Conservation (phyloP, 1,140 invertebrate genomes). For the Halictus rubicundus region DNA sequence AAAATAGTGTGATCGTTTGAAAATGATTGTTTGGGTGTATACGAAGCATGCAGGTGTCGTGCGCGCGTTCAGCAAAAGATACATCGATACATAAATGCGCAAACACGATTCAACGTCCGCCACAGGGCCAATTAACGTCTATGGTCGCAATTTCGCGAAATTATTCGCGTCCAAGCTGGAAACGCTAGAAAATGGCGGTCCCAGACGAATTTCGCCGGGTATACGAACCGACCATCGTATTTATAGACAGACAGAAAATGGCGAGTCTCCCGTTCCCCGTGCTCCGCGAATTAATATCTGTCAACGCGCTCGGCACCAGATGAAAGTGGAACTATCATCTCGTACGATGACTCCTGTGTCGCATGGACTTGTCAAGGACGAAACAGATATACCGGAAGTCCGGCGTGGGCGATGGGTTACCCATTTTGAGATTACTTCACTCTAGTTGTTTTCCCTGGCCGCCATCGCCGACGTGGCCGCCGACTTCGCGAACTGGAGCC, state of each 20-base stretch:
- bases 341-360: conserved; percentile 12
- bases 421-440: conserved; percentile 1
- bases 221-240: conserved; percentile 30
- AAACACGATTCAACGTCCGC: too few species aligned
- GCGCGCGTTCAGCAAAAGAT: too few species aligned
- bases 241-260: conserved; percentile 62
- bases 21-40: too few species aligned
- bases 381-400: conserved; percentile 2
- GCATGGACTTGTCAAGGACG: conserved; percentile 19
- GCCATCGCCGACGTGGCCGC: background rate
- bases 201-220: conserved; percentile 30
- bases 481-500: background rate
- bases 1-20: too few species aligned
- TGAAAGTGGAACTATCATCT: conserved; percentile 50
- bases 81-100: too few species aligned
- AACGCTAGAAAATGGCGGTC: conserved; percentile 11
- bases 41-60: too few species aligned
- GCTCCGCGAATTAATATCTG: conserved; percentile 57
- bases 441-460: background rate
- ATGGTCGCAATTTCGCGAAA: conserved; percentile 22
- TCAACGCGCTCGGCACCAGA: conserved; percentile 17
- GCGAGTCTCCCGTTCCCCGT: conserved; percentile 35
- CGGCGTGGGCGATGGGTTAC: background rate
- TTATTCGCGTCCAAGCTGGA: conserved; percentile 31
- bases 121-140: conserved; percentile 39